These are phyloP conservation scores for Euleptes europaea DNA, from an alignment of 2,113 vertebrate genomes.

Conservation along the genomic window DNA sequence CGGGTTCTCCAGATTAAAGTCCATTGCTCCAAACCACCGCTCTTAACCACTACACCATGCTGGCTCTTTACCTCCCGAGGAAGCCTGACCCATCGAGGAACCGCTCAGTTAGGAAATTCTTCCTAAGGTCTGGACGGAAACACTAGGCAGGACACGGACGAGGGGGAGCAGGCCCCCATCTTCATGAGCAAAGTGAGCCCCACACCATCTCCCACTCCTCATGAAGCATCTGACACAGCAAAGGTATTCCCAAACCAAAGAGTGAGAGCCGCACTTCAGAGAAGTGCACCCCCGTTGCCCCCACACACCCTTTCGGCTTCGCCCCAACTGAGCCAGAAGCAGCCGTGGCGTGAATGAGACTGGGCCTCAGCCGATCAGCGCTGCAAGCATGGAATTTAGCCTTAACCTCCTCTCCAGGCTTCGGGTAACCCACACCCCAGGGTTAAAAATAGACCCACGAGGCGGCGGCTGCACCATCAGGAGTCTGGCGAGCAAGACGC, in stretches of 20 bases:
- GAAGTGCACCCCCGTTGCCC: background rate
- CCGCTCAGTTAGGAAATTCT: too few relatives aligned
- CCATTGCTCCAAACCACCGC: too few relatives aligned
- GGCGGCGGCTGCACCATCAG: background rate
- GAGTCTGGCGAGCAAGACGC: background rate
- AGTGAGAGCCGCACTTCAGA: background rate
- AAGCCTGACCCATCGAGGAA: too few relatives aligned
- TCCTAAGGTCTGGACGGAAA: too few relatives aligned
- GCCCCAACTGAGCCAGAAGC: background rate
- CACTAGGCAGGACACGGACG: too few relatives aligned
- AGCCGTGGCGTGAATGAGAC: background rate
- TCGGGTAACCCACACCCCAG: background rate
- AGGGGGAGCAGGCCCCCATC: background rate
- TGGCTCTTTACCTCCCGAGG: too few relatives aligned
- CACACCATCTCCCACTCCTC: background rate
- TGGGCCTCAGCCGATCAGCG: background rate
- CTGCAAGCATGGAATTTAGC: background rate
- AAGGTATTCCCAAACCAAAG: too few relatives aligned
- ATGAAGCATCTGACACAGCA: background rate
- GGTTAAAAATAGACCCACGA: slow-evolving; percentile 11
- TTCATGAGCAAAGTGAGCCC: background rate
- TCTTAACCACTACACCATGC: too few relatives aligned
- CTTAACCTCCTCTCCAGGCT: background rate
- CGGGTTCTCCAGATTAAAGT: too few relatives aligned
- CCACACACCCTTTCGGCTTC: background rate